A percentile compares a stretch with the other conserved stretches of the same genome.
Evolutionary conservation across 2,888 invertebrate species (phyloP).

Genomic region (Platycheirus albimanus): DNA sequence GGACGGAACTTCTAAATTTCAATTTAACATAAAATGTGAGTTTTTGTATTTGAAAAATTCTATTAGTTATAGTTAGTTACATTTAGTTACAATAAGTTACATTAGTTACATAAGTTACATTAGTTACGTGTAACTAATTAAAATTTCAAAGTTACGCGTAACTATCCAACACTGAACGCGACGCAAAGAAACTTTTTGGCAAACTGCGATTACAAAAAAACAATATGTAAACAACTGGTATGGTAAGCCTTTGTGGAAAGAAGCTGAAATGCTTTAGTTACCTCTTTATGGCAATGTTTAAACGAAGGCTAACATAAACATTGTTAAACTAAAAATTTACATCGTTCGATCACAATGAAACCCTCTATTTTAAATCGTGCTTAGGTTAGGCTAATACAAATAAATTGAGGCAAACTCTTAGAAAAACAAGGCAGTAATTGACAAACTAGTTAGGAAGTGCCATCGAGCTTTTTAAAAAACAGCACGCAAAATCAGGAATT

Average conservation of each 20-base stretch:
- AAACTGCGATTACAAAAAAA: constrained; percentile 3
- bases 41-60: no score
- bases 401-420: no score
- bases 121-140: no score
- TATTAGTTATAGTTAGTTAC: no score
- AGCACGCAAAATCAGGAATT: constrained; percentile 41
- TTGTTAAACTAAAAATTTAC: constrained; percentile 23
- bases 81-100: no score
- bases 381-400: no score
- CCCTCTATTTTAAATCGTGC: background rate
- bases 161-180: no score
- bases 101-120: no score
- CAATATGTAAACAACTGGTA: constrained; percentile 4
- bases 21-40: no score
- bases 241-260: constrained; percentile 17
- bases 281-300: background rate
- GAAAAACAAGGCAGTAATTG: background rate
- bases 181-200: constrained; percentile 27
- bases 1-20: no score
- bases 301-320: background rate
- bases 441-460: background rate
- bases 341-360: constrained; percentile 28
- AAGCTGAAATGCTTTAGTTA: constrained; percentile 30
- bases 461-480: background rate
- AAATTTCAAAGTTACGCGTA: no score